Evolutionary conservation across 2,888 invertebrate species (phyloP).

Genomic region (Tinea trinotella): DNA sequence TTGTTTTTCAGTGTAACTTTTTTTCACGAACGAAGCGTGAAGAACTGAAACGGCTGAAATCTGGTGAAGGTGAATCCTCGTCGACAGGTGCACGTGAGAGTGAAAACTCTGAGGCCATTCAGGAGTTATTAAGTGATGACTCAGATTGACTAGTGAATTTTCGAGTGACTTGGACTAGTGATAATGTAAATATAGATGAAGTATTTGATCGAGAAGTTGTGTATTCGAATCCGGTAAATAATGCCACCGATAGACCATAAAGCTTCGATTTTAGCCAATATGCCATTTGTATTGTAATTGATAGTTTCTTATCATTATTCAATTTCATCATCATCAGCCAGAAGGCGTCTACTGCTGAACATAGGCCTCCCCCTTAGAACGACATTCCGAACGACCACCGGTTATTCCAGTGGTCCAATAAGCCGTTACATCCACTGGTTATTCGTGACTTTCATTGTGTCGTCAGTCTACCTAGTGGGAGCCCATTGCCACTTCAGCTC

Average conservation of each 20-base stretch:
- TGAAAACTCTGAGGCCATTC: background rate
- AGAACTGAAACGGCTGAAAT: constrained; percentile 39
- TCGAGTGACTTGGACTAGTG: constrained; percentile 7
- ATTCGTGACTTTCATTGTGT: too few species aligned
- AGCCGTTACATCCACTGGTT: too few species aligned
- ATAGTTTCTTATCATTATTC: too few species aligned
- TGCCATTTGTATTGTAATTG: too few species aligned
- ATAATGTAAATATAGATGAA: background rate
- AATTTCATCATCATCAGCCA: too few species aligned
- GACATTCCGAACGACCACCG: too few species aligned
- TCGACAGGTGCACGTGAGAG: background rate
- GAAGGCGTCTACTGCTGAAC: too few species aligned
- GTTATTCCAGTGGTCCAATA: too few species aligned
- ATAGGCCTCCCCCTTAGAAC: too few species aligned
- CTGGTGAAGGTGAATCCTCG: background rate
- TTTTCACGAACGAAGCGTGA: constrained; percentile 41
- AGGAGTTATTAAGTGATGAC: background rate
- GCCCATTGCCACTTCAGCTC: too few species aligned
- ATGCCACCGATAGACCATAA: background rate
- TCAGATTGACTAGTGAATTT: constrained; percentile 9
- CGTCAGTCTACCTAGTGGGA: too few species aligned
- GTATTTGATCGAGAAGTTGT: background rate
- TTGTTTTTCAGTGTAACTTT: constrained; percentile 42
- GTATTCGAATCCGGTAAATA: background rate
- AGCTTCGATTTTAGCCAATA: too few species aligned